Percentiles rank a stretch among this genome's conserved stretches.
phyloP scores from a whole-genome alignment of 2,888 invertebrate species.

The Matsumyia berberina region DNA sequence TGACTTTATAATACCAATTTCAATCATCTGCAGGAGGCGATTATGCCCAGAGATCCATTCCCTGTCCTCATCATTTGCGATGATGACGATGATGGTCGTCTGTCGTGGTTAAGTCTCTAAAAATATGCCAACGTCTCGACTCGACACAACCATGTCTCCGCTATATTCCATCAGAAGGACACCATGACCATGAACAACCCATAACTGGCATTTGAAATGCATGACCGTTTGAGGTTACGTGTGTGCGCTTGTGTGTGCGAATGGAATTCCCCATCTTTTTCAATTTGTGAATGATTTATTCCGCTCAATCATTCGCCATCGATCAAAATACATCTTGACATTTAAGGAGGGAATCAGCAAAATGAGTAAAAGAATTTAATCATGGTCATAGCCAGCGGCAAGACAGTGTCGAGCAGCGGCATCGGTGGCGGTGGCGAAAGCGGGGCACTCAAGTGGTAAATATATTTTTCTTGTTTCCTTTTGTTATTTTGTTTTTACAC shows the following conservation, averaged over 20 bases:
- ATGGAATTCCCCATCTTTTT: conserved; percentile 60
- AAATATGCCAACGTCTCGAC: conserved; percentile 49
- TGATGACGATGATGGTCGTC: conserved; percentile 43
- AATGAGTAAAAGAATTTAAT: conserved; percentile 72
- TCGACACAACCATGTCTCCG: conserved; percentile 43
- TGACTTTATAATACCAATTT: conserved; percentile 74
- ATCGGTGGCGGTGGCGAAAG: background rate
- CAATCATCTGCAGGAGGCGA: conserved; percentile 71
- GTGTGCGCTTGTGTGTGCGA: conserved; percentile 8
- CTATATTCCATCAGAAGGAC: conserved; percentile 48
- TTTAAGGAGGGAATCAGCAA: conserved; percentile 63
- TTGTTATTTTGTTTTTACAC: conserved; percentile 16
- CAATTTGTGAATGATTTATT: conserved; percentile 76
- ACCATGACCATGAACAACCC: conserved; percentile 70
- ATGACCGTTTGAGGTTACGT: conserved; percentile 64
- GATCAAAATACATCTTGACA: conserved; percentile 72
- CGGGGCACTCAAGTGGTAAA: conserved; percentile 67
- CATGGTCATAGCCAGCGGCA: conserved; percentile 57
- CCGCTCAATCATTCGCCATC: conserved; percentile 75
- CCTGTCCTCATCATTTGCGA: conserved; percentile 64
- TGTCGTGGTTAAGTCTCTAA: conserved; percentile 5
- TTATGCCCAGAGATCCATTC: conserved; percentile 69
- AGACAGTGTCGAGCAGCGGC: conserved; percentile 9
- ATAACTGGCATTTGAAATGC: conserved; percentile 72
- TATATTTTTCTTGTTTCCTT: conserved; percentile 26